Percentiles rank a stretch among this genome's conserved stretches.
Conservation (phyloP, 2,113 vertebrate genomes). For the Emydocephalus ijimae region DNA sequence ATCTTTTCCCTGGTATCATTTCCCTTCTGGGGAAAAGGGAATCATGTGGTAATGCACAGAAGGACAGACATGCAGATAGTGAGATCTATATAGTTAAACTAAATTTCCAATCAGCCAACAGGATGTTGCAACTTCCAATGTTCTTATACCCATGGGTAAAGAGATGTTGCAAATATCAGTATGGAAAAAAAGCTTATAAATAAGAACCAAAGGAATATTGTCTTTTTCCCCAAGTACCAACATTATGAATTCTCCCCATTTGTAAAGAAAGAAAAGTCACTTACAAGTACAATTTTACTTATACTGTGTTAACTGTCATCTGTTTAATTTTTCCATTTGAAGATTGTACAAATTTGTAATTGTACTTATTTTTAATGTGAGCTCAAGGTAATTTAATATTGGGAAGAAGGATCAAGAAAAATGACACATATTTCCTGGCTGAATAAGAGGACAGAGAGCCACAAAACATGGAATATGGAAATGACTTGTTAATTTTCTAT, state of each 20-base stretch:
- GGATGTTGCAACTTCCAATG: neutral
- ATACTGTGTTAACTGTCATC: neutral
- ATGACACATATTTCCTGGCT: neutral
- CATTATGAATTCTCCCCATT: neutral
- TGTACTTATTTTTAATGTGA: constrained; percentile 4
- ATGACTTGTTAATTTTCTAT: neutral
- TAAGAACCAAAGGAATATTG: neutral
- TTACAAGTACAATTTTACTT: constrained; percentile 14
- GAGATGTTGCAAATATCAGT: neutral
- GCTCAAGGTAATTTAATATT: constrained; percentile 5
- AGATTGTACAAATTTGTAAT: neutral
- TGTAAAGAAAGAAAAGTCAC: constrained; percentile 1
- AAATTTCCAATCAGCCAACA: neutral
- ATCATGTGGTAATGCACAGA: too few relatives aligned
- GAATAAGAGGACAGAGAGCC: neutral
- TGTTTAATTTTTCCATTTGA: neutral
- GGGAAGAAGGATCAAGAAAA: neutral
- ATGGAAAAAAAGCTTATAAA: neutral
- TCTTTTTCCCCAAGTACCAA: neutral
- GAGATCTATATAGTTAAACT: neutral
- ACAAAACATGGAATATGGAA: neutral
- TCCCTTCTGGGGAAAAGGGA: neutral
- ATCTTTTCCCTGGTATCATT: neutral
- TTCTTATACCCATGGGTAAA: neutral
- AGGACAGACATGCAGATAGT: neutral